Conservation (phyloP, 1,140 invertebrate genomes). For the Grapholita molesta region DNA sequence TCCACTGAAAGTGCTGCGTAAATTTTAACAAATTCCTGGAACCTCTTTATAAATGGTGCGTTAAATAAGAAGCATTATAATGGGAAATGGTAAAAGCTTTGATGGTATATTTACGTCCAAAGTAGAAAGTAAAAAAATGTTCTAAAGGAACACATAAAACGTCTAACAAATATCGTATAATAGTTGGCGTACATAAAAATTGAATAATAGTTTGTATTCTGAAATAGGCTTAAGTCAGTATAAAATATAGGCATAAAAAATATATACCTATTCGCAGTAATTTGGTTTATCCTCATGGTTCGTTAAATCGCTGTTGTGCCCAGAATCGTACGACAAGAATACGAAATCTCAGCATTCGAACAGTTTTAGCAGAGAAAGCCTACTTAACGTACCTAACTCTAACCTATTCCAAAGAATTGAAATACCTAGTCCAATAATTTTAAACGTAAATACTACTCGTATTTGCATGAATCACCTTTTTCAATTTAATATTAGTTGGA, state of each 20-base stretch:
- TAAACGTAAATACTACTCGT: no score
- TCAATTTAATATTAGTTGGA: no score
- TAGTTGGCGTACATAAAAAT: no score
- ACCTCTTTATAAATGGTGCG: slow-evolving; percentile 9
- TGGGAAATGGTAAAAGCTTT: background rate
- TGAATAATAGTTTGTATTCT: no score
- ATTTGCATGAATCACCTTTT: no score
- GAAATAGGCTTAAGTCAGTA: no score
- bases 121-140: background rate
- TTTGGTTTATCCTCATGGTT: slow-evolving; percentile 32
- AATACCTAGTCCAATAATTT: no score
- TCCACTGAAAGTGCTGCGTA: slow-evolving; percentile 5
- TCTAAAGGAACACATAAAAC: background rate
- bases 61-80: slow-evolving; percentile 1
- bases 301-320: slow-evolving; percentile 33
- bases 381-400: slow-evolving; percentile 3
- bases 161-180: no score
- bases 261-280: slow-evolving; percentile 10
- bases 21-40: slow-evolving; percentile 15
- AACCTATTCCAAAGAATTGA: no score
- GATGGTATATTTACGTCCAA: background rate
- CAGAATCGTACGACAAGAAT: slow-evolving; percentile 25
- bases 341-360: background rate
- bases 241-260: background rate
- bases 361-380: background rate